phyloP scores from a whole-genome alignment of 35 echinoderm and acorn worm genomes.

The Strongylocentrotus purpuratus region DNA sequence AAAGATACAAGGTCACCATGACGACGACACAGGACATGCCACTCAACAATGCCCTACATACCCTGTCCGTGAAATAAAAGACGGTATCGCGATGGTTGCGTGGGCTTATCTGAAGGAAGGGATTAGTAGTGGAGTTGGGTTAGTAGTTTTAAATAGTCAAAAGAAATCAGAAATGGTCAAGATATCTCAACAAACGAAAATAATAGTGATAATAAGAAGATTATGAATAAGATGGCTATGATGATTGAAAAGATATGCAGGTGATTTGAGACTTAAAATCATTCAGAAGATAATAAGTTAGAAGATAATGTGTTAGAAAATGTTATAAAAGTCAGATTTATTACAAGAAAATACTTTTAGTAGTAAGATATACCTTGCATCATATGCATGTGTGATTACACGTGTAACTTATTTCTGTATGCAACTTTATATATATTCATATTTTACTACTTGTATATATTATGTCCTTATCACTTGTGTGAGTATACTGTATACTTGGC shows the following conservation, averaged over 20 bases:
- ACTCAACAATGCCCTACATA: constrained; percentile 17
- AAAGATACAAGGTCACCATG: neutral
- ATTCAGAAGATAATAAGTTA: neutral
- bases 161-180: neutral
- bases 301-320: neutral
- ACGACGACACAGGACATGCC: constrained; percentile 35
- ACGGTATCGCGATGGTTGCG: constrained; percentile 57
- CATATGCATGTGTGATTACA: neutral
- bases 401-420: too few species aligned
- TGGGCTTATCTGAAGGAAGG: constrained; percentile 54
- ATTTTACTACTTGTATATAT: too few species aligned
- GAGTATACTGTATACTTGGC: too few species aligned
- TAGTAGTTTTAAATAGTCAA: constrained; percentile 16
- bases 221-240: neutral
- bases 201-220: constrained; percentile 6
- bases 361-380: neutral
- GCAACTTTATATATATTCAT: too few species aligned
- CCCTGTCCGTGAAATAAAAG: constrained; percentile 63
- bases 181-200: neutral
- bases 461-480: too few species aligned
- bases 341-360: neutral
- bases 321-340: neutral
- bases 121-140: constrained; percentile 52
- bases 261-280: too few species aligned
- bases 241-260: too few species aligned